Conservation (phyloP, 2,888 invertebrate genomes). For the Piscicola geometra region DNA sequence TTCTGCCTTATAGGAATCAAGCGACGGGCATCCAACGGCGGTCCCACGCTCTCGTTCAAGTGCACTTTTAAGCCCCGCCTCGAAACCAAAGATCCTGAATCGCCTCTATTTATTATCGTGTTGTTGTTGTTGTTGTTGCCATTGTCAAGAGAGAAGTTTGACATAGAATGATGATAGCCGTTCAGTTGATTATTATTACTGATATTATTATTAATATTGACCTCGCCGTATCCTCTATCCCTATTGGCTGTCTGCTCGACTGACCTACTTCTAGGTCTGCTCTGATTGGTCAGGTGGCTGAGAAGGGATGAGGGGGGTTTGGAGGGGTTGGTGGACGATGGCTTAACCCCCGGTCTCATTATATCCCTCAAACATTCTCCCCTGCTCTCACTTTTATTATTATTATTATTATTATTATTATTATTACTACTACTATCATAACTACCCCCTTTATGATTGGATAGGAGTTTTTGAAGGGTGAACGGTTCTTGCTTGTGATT, state of each 20-base stretch:
- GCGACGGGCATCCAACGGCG: slow-evolving; percentile 71
- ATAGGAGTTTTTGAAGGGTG: not conserved
- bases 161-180: no score
- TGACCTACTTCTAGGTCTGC: not conserved
- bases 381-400: not conserved
- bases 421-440: not conserved
- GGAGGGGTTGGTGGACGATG: not conserved
- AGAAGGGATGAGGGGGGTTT: not conserved
- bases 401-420: not conserved
- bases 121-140: not conserved
- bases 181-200: no score
- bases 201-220: not conserved
- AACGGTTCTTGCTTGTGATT: not conserved
- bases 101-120: not conserved
- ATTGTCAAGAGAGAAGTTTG: no score
- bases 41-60: slow-evolving; percentile 24
- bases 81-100: not conserved
- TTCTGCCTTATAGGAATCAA: slow-evolving; percentile 75
- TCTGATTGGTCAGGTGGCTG: not conserved
- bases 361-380: not conserved
- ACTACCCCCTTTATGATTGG: no score
- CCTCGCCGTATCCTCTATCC: not conserved
- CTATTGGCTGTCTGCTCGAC: not conserved
- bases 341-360: not conserved
- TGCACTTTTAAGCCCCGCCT: not conserved